Evolutionary conservation across 2,888 invertebrate species (phyloP).

Genomic region (Netelia melanura): DNA sequence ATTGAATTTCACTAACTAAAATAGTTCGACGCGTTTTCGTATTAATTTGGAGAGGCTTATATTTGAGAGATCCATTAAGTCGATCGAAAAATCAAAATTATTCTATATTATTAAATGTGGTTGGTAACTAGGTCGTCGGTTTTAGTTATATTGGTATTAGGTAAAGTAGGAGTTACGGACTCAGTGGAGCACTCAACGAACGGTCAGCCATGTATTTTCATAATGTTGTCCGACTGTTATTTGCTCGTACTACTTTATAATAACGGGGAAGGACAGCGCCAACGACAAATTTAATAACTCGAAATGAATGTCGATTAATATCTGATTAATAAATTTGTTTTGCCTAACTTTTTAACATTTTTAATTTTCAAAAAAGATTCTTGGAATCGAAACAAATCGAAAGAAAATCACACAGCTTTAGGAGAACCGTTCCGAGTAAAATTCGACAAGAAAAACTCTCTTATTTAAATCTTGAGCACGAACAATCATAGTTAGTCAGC

Average conservation of each 20-base stretch:
- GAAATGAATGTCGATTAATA: too few relatives aligned
- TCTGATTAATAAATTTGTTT: too few relatives aligned
- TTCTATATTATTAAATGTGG: not conserved
- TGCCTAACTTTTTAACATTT: too few relatives aligned
- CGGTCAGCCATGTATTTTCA: not conserved
- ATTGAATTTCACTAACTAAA: not conserved
- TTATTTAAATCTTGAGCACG: not conserved
- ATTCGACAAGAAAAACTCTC: too few relatives aligned
- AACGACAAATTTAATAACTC: too few relatives aligned
- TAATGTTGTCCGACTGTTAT: not conserved
- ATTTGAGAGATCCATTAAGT: not conserved
- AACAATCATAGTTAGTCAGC: not conserved
- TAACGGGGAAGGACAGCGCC: not conserved
- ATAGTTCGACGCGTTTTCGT: not conserved
- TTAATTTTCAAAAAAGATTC: too few relatives aligned
- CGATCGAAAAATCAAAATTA: not conserved
- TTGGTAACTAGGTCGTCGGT: not conserved
- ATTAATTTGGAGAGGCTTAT: too few relatives aligned
- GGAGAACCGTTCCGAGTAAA: too few relatives aligned
- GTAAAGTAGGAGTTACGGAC: not conserved
- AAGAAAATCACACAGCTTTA: too few relatives aligned
- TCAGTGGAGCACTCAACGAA: conserved; percentile 3
- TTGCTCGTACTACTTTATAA: not conserved
- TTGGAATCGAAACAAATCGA: too few relatives aligned
- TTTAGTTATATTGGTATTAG: not conserved